Evolutionary conservation across 2,797 vertebrate species (phyloP).

Genomic region (Scarus forsteni): DNA sequence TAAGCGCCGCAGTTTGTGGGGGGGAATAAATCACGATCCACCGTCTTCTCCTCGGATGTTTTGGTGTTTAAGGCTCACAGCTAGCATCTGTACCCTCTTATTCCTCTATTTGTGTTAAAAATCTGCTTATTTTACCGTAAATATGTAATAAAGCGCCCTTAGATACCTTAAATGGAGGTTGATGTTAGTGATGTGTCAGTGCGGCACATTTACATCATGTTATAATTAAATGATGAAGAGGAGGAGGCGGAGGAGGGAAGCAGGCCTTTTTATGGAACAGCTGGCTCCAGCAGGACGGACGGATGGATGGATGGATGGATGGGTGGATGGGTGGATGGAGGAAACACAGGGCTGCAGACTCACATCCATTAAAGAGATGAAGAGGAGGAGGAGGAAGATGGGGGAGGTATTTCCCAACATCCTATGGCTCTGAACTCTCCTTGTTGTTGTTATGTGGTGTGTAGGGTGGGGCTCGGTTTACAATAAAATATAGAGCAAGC

Average conservation of each 20-base stretch:
- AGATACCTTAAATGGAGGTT: background rate
- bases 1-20: slow-evolving; percentile 36
- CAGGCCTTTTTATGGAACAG: slow-evolving; percentile 32
- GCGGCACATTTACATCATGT: background rate
- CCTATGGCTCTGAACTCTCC: slow-evolving; percentile 22
- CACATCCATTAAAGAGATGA: slow-evolving; percentile 70
- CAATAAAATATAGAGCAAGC: slow-evolving; percentile 4
- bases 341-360: slow-evolving; percentile 49
- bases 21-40: slow-evolving; percentile 4
- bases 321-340: no score
- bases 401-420: slow-evolving; percentile 20
- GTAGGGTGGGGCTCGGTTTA: slow-evolving; percentile 60
- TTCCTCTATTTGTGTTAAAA: background rate
- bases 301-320: slow-evolving; percentile 44
- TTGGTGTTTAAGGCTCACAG: background rate
- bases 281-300: slow-evolving; percentile 58
- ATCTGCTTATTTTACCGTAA: background rate
- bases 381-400: slow-evolving; percentile 13
- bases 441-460: slow-evolving; percentile 42
- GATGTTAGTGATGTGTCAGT: slow-evolving; percentile 27
- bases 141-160: background rate
- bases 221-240: slow-evolving; percentile 30
- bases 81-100: background rate
- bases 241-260: background rate
- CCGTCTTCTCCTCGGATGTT: background rate